Conservation (phyloP, 2,113 vertebrate species). For the Rafetus swinhoei region DNA sequence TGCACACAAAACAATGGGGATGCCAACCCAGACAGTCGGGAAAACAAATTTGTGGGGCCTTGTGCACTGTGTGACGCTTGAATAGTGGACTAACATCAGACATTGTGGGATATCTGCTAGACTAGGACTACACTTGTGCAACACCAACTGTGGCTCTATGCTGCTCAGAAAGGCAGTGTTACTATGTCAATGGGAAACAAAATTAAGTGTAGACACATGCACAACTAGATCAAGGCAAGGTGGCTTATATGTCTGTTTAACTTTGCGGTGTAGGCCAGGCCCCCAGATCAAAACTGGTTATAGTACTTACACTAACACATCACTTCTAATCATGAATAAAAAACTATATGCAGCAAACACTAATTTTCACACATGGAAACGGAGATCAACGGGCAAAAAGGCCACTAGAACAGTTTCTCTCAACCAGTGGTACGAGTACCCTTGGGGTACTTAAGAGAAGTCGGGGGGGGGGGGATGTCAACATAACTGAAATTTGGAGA, state of each 20-base stretch:
- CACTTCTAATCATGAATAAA: not conserved
- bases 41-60: not conserved
- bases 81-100: not conserved
- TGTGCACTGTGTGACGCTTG: not conserved
- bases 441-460: too few relatives aligned
- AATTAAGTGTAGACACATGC: not conserved
- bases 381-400: not conserved
- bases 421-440: too few relatives aligned
- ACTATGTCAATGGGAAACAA: not conserved
- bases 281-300: not conserved
- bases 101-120: not conserved
- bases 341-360: not conserved
- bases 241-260: not conserved
- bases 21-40: not conserved
- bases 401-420: not conserved
- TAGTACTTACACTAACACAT: not conserved
- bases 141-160: not conserved
- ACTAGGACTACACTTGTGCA: not conserved
- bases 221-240: not conserved
- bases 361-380: not conserved
- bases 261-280: not conserved
- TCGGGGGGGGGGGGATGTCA: too few relatives aligned
- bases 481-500: too few relatives aligned
- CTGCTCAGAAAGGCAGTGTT: not conserved
- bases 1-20: not conserved